Percentiles rank a stretch among this genome's conserved stretches.
Conservation (phyloP, 2,888 invertebrate species). For the Agrotis exclamationis region DNA sequence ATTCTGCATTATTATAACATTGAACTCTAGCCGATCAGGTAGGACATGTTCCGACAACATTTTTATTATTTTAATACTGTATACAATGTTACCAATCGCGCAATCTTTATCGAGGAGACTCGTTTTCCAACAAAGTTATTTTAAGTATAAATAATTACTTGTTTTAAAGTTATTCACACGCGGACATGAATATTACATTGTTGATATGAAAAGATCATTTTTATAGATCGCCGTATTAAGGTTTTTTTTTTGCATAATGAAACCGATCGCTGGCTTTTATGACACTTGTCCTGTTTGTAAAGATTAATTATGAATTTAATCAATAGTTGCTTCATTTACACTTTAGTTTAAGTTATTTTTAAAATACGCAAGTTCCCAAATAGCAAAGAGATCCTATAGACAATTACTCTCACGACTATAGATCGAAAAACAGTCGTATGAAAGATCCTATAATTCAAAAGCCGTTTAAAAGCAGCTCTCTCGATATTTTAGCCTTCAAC, state of each 20-base stretch:
- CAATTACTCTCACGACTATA: too few relatives aligned
- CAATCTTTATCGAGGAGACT: conserved; percentile 62
- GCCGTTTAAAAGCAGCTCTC: too few relatives aligned
- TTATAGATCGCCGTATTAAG: conserved; percentile 39
- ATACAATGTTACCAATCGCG: conserved; percentile 63
- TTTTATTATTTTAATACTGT: conserved; percentile 61
- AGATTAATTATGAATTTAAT: conserved; percentile 26
- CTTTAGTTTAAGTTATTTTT: neutral
- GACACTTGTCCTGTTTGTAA: conserved; percentile 12
- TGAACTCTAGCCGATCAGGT: conserved; percentile 44
- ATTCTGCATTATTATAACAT: conserved; percentile 55
- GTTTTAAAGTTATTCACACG: conserved; percentile 65
- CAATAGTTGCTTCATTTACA: neutral
- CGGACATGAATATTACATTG: conserved; percentile 65
- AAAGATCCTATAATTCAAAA: too few relatives aligned
- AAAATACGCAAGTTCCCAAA: neutral
- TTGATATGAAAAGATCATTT: conserved; percentile 52
- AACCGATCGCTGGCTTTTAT: conserved; percentile 15
- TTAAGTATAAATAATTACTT: conserved; percentile 68
- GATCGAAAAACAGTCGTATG: too few relatives aligned
- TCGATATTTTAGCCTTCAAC: too few relatives aligned
- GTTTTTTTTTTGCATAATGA: neutral
- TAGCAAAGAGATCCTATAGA: too few relatives aligned
- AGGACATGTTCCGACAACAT: conserved; percentile 51
- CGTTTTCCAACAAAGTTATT: conserved; percentile 62